Percentiles rank a stretch among this genome's conserved stretches.
These are phyloP conservation scores for Pristionchus maxplancki DNA, from an alignment of 2,888 invertebrate genomes.

Conservation along the genomic window DNA sequence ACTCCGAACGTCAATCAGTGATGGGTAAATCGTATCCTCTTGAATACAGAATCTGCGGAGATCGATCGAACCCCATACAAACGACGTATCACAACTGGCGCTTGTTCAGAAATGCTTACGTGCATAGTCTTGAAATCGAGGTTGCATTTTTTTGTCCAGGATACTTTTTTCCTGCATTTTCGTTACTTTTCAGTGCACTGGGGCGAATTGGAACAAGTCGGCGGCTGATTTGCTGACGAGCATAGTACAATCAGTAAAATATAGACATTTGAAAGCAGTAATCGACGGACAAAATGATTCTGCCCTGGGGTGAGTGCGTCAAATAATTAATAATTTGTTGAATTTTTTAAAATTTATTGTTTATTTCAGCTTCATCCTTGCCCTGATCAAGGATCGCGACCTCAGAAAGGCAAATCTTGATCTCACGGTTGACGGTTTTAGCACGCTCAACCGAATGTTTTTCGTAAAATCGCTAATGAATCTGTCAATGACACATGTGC, in stretches of 20 bases:
- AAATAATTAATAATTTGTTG: too few species aligned
- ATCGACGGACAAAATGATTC: background rate
- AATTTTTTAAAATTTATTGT: background rate
- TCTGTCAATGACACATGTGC: background rate
- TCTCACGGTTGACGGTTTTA: background rate
- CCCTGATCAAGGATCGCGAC: background rate
- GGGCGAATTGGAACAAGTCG: background rate
- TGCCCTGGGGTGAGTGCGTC: background rate
- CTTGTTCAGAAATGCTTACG: background rate
- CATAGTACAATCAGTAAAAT: background rate
- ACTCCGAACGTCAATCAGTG: too few species aligned
- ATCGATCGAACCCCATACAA: background rate
- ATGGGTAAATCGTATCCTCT: too few species aligned
- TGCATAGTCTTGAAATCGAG: background rate
- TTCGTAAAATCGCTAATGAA: background rate
- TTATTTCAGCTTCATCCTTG: background rate
- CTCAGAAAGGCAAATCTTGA: background rate
- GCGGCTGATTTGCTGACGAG: background rate
- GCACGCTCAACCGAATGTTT: background rate
- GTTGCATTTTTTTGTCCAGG: too few species aligned
- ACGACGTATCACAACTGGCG: background rate
- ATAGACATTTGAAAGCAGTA: background rate
- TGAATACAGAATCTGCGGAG: background rate
- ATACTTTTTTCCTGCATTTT: too few species aligned
- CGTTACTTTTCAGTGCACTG: too few species aligned